Evolutionary conservation across 2,888 invertebrate species (phyloP).

Genomic region (Eupithecia subfuscata): DNA sequence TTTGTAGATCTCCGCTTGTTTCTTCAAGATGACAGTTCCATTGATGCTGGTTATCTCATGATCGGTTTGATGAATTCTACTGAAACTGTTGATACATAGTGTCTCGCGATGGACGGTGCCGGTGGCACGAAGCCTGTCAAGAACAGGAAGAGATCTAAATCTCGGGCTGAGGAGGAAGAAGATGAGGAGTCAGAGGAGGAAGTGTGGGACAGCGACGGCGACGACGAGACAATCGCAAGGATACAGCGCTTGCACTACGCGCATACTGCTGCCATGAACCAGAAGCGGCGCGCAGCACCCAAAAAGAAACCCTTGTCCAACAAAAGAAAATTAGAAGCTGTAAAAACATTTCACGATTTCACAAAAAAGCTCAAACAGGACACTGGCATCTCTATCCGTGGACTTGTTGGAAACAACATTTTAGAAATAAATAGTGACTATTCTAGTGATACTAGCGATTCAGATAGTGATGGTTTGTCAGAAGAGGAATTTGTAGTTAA

Average conservation of each 20-base stretch:
- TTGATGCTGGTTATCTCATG: conserved; percentile 38
- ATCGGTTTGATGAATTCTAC: conserved; percentile 41
- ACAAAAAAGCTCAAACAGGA: conserved; percentile 82
- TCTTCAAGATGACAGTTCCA: conserved; percentile 42
- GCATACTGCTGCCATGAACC: conserved; percentile 75
- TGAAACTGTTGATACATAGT: conserved; percentile 32
- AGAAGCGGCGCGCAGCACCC: conserved; percentile 67
- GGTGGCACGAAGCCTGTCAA: conserved; percentile 63
- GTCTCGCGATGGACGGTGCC: conserved; percentile 67
- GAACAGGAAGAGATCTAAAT: conserved; percentile 66
- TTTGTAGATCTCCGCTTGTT: conserved; percentile 36
- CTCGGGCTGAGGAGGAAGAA: conserved; percentile 61
- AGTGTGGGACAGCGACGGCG: conserved; percentile 75
- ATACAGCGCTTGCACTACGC: conserved; percentile 80
- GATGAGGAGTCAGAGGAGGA: conserved; percentile 71
- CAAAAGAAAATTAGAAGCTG: conserved; percentile 81
- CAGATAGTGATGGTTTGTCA: conserved; percentile 80
- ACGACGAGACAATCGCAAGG: conserved; percentile 78
- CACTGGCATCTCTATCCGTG: conserved; percentile 79
- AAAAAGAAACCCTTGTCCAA: conserved; percentile 76
- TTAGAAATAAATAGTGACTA: conserved; percentile 77
- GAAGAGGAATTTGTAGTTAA: conserved; percentile 80
- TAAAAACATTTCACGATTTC: conserved; percentile 79
- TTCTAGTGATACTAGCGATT: conserved; percentile 75
- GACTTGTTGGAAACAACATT: conserved; percentile 78